Conservation (phyloP, 2,113 vertebrate genomes). For the Cyanoliseus patagonus region DNA sequence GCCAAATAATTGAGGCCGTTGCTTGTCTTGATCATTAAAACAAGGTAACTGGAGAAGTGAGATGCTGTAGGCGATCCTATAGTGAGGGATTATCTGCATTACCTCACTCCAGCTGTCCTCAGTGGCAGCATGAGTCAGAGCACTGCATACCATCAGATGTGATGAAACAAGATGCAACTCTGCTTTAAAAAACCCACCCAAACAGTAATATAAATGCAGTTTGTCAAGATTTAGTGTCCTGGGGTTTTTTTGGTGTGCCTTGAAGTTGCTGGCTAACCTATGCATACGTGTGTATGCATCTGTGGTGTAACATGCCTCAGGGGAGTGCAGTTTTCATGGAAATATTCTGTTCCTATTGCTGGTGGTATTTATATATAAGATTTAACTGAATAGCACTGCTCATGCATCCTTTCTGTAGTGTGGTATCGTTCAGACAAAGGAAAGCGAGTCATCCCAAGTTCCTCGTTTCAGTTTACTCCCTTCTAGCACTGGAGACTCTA, state of each 20-base stretch:
- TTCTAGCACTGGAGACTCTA: background rate
- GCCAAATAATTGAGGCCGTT: background rate
- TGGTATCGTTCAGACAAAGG: background rate
- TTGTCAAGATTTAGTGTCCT: background rate
- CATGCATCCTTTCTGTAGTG: background rate
- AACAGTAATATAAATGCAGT: background rate
- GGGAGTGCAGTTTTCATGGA: background rate
- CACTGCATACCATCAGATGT: constrained; percentile 32
- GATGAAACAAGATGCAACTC: constrained; percentile 60
- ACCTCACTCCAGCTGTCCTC: constrained; percentile 49
- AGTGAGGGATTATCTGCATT: constrained; percentile 51
- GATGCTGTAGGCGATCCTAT: constrained; percentile 1
- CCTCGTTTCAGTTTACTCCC: background rate
- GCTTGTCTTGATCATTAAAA: background rate
- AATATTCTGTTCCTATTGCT: background rate
- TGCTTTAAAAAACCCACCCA: background rate
- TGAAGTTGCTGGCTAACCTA: background rate
- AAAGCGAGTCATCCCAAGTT: background rate
- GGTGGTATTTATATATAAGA: background rate
- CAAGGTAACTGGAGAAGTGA: background rate
- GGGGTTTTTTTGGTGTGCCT: background rate
- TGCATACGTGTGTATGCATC: background rate
- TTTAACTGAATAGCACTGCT: background rate
- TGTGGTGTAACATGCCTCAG: background rate
- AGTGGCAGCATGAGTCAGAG: constrained; percentile 54